Percentiles rank a stretch among this genome's conserved stretches.
Conservation (phyloP, 2,888 invertebrate genomes). For the Microctonus aethiopoides region DNA sequence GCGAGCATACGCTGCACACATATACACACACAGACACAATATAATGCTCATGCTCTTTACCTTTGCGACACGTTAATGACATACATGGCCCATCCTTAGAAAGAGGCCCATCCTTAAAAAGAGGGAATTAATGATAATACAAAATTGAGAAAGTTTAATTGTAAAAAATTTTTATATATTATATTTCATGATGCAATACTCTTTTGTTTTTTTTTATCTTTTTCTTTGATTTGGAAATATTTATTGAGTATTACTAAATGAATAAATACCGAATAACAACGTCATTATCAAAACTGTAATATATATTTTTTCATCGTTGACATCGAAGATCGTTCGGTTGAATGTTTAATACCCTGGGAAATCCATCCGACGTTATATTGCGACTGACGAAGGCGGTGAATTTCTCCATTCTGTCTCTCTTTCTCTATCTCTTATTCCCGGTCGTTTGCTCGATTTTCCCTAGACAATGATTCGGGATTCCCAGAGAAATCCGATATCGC, state of each 20-base stretch:
- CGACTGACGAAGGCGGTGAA: slow-evolving; percentile 33
- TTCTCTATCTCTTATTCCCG: neutral
- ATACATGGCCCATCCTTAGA: no score
- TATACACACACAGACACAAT: slow-evolving; percentile 43
- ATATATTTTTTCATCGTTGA: neutral
- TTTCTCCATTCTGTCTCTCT: slow-evolving; percentile 16
- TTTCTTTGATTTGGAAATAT: neutral
- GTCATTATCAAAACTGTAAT: neutral
- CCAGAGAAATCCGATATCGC: slow-evolving; percentile 44
- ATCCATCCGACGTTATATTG: slow-evolving; percentile 43
- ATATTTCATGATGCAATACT: no score
- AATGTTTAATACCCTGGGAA: slow-evolving; percentile 42
- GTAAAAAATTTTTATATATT: no score
- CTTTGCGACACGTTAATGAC: slow-evolving; percentile 61
- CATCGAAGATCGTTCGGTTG: slow-evolving; percentile 23
- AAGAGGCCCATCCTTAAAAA: no score
- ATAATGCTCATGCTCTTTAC: slow-evolving; percentile 47
- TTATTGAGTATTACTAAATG: neutral
- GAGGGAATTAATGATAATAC: neutral
- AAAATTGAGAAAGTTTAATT: no score
- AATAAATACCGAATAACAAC: no score
- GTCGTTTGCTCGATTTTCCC: slow-evolving; percentile 28
- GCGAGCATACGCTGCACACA: slow-evolving; percentile 24
- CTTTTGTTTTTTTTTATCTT: neutral
- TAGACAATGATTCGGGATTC: slow-evolving; percentile 43